Conservation (phyloP, 53 echinoderm and acorn worm species). For the Paracentrotus lividus region DNA sequence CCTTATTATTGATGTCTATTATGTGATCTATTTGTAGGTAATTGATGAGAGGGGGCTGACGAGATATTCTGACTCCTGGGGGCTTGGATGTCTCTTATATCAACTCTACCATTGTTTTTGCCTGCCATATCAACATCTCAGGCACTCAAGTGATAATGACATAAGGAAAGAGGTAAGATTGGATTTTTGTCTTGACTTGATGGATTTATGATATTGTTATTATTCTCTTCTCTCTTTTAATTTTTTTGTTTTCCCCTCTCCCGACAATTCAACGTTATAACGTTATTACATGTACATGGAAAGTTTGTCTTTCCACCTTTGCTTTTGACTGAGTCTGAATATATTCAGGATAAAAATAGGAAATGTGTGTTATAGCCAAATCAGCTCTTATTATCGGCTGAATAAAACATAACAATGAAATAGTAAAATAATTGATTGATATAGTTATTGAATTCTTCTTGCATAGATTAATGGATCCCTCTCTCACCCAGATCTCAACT, state of each 20-base stretch:
- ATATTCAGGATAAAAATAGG: no score
- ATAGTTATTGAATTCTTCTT: no score
- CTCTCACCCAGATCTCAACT: no score
- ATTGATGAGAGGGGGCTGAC: constrained; percentile 27
- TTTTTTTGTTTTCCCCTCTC: not conserved
- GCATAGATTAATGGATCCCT: no score
- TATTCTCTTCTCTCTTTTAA: no score
- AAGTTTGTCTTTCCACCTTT: no score
- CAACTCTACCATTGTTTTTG: constrained; percentile 40
- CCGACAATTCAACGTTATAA: not conserved
- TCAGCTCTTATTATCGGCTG: no score
- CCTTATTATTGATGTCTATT: not conserved
- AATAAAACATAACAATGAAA: no score
- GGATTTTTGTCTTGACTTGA: not conserved
- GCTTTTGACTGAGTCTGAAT: no score
- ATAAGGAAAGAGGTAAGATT: constrained; percentile 71
- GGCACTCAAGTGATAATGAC: constrained; percentile 59
- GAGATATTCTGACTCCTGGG: constrained; percentile 73
- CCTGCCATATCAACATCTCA: constrained; percentile 41
- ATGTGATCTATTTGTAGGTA: constrained; percentile 20
- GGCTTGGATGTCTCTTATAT: constrained; percentile 71
- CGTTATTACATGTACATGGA: not conserved
- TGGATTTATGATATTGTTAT: no score
- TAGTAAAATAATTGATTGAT: no score
- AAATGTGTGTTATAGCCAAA: no score